Evolutionary conservation across 1,140 invertebrate genomes (phyloP).

Genomic region (Rhysida immarginata): DNA sequence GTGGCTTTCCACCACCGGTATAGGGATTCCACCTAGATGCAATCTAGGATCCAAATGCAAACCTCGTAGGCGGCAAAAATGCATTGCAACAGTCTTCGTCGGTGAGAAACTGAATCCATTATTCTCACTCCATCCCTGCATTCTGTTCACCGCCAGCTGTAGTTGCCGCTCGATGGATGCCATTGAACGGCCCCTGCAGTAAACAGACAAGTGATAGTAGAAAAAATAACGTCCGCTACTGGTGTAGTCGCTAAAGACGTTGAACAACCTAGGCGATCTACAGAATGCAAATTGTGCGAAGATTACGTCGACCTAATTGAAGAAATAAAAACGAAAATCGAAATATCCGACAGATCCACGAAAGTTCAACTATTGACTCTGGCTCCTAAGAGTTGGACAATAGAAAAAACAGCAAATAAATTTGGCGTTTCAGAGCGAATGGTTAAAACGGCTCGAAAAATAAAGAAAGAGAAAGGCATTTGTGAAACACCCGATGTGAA

Average conservation of each 20-base stretch:
- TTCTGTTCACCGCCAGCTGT: too few species aligned
- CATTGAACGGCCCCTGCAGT: too few species aligned
- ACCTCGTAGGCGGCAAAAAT: too few species aligned
- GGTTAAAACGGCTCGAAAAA: not conserved
- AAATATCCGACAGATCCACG: not conserved
- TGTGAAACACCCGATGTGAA: not conserved
- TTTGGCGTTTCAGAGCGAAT: conserved; percentile 1
- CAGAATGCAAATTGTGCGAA: not conserved
- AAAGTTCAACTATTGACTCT: not conserved
- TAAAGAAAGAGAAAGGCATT: not conserved
- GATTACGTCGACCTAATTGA: not conserved
- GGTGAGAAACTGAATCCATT: too few species aligned
- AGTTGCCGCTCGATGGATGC: too few species aligned
- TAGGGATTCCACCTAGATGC: too few species aligned
- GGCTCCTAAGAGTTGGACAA: not conserved
- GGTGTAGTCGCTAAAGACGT: not conserved
- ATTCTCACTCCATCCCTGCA: too few species aligned
- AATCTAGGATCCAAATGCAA: too few species aligned
- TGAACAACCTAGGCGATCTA: not conserved
- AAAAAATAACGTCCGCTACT: not conserved
- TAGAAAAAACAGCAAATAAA: not conserved
- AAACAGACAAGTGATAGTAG: not conserved
- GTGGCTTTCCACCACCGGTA: too few species aligned
- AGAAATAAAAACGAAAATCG: not conserved
- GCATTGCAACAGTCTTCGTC: too few species aligned